Evolutionary conservation across 2,888 invertebrate genomes (phyloP), one percentile per base, ranked within the genome.

Genomic region (Trissolcus brochymenae): DNA sequence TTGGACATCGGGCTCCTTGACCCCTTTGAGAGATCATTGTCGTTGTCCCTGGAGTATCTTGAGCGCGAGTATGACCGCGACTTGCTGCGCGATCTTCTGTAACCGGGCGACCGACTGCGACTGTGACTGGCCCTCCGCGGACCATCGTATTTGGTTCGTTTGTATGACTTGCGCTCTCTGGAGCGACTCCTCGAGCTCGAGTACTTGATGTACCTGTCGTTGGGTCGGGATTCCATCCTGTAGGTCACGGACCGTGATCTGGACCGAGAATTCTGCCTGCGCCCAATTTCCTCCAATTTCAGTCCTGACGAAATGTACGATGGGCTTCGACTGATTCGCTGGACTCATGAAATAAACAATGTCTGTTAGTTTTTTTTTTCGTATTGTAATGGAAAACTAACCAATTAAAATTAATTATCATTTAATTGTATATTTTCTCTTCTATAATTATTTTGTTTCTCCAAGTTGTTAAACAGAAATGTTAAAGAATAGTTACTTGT

Each of bases 1-100:
- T 93, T 93, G 41, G 96, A 95, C 94, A 95, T 94, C 21, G 96
- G 95, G 87, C 95, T 95, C 86, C 94, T 93, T 76, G 94, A 93
- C 89, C 67, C 92, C 91, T n/a, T 92, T 91, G 84, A 92, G 92
- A 81, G 92, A 91, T 83, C 93, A 92, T 62, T 92, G 91, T 91
- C 91, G 77, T 90, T 89, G 71, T 91, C 91, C 57, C 93, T 92
- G 21, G 92, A 92, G 87, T 93, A 93, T 51, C 89, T 85, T 2
- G 89, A 88, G 17, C 89, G 85, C 11, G 90, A 90, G 73, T 89
- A 89, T 2, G 93, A 92, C 79, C 92, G 91, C 25, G 92, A 92
- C 81, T 93, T 91, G 84, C 92, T 92, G 81, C 93, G 92, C 41
- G 94, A 93, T 87, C 93, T 91, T 76, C 91, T 90, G 85, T 90